Percentiles rank a stretch among this genome's conserved stretches.
Evolutionary conservation across 1,140 invertebrate species (phyloP).

Genomic region (Drosophila lini): DNA sequence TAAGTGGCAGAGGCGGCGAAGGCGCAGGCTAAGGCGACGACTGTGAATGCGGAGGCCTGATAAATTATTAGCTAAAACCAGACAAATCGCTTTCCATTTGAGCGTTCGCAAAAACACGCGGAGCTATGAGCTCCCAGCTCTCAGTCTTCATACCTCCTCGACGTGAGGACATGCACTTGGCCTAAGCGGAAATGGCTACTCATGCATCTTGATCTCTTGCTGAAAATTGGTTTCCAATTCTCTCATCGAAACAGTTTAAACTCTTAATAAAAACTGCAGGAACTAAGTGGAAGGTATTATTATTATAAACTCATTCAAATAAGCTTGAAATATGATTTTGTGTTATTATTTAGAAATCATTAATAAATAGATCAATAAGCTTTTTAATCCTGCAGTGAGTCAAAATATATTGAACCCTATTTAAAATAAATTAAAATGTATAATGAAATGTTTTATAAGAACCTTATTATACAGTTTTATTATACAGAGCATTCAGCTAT

Average conservation of each 20-base stretch:
- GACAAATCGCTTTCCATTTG: conserved; percentile 84
- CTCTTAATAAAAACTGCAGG: background rate
- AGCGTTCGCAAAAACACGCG: conserved; percentile 32
- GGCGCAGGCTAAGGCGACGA: conserved; percentile 22
- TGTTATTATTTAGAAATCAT: too few relatives aligned
- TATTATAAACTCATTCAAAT: too few relatives aligned
- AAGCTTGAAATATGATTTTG: background rate
- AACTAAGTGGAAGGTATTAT: background rate
- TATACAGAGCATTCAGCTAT: background rate
- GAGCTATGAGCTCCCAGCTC: conserved; percentile 16
- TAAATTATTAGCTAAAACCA: conserved; percentile 82
- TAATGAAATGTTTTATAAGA: background rate
- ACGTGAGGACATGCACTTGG: conserved; percentile 69
- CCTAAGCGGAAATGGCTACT: conserved; percentile 40
- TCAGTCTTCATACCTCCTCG: conserved; percentile 30
- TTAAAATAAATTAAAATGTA: too few relatives aligned
- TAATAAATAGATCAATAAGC: too few relatives aligned
- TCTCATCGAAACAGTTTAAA: background rate
- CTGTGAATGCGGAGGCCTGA: conserved; percentile 51
- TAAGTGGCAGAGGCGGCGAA: conserved; percentile 22
- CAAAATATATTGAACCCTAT: background rate
- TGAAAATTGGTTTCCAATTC: conserved; percentile 12
- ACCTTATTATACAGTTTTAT: too few relatives aligned
- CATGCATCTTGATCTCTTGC: conserved; percentile 35
- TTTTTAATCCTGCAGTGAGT: background rate